Percentiles rank a stretch among this genome's conserved stretches.
Conservation (phyloP, 2,113 vertebrate species). For the Phainopepla nitens region DNA sequence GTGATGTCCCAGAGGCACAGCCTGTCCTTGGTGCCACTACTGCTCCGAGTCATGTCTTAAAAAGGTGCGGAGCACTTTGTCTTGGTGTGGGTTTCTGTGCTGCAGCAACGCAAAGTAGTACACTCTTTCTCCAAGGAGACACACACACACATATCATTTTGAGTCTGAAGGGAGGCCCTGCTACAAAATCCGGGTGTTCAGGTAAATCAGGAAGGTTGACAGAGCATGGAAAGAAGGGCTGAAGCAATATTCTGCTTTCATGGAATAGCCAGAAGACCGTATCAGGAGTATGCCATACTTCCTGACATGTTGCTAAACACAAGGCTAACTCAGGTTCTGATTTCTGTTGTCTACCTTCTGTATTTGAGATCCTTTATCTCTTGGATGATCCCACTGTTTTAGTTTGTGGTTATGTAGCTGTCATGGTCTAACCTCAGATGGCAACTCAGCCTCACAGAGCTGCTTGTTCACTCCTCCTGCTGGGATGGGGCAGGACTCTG, state of each 20-base stretch:
- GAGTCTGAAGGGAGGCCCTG: neutral
- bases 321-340: neutral
- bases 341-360: neutral
- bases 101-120: accelerated
- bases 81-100: neutral
- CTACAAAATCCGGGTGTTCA: neutral
- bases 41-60: accelerated
- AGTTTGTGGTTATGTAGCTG: neutral
- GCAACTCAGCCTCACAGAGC: neutral
- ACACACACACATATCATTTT: neutral
- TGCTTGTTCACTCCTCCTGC: accelerated
- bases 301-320: neutral
- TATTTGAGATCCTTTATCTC: neutral
- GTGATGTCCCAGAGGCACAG: neutral
- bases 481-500: neutral
- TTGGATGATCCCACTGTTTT: neutral
- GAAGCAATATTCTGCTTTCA: neutral
- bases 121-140: accelerated
- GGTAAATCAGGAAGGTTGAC: neutral
- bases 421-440: neutral
- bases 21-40: neutral
- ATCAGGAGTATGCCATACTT: neutral
- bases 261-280: neutral
- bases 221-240: neutral
- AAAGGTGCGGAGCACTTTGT: neutral